Percentiles rank a stretch among this genome's conserved stretches.
Conservation (phyloP, 2,888 invertebrate genomes). For the Pharmacophagus antenor region DNA sequence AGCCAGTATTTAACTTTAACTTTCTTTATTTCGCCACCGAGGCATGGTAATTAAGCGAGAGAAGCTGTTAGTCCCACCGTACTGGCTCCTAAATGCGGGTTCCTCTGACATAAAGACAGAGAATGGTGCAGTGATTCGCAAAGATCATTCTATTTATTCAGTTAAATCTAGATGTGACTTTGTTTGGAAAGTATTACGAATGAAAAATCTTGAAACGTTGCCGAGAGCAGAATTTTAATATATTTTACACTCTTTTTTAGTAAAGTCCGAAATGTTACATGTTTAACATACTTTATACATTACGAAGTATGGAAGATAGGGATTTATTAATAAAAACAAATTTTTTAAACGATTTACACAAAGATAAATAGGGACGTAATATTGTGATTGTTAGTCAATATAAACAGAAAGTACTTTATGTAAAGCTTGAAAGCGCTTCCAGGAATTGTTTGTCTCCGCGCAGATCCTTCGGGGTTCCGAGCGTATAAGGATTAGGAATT, state of each 20-base stretch:
- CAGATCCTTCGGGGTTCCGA: slow-evolving; percentile 56
- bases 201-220: slow-evolving; percentile 31
- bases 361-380: no score
- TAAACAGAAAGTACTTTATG: slow-evolving; percentile 2
- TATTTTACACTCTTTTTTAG: neutral
- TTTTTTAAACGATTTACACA: no score
- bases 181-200: slow-evolving; percentile 39
- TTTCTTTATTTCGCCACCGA: slow-evolving; percentile 57
- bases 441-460: slow-evolving; percentile 47
- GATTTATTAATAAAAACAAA: no score
- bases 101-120: slow-evolving; percentile 52
- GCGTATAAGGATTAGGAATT: slow-evolving; percentile 72
- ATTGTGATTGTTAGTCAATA: neutral
- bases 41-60: slow-evolving; percentile 65
- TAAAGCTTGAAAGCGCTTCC: slow-evolving; percentile 27
- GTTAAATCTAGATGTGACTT: slow-evolving; percentile 28
- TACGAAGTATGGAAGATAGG: no score
- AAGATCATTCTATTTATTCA: slow-evolving; percentile 35
- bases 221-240: no score
- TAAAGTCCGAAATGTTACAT: neutral
- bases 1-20: slow-evolving; percentile 46
- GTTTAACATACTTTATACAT: no score
- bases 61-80: slow-evolving; percentile 51
- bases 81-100: slow-evolving; percentile 52
- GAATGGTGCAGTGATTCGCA: slow-evolving; percentile 45